phyloP scores from a whole-genome alignment of 2,113 vertebrate genomes.

The Neoarius graeffei region DNA sequence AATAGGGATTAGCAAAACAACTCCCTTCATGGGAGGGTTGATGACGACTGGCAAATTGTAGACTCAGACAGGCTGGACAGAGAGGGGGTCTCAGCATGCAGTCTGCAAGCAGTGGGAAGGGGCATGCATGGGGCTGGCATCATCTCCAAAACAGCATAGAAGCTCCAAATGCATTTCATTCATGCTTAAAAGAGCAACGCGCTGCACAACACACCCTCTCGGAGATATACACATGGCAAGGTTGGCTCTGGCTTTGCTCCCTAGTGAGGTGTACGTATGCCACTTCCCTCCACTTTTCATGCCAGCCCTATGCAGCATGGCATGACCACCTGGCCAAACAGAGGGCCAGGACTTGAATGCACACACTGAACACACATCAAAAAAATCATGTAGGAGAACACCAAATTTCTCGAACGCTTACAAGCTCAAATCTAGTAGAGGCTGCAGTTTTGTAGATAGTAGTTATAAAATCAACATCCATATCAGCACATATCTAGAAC shows the following conservation, averaged over 20 bases:
- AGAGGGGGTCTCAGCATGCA: slow-evolving; percentile 58
- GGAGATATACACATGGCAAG: slow-evolving; percentile 20
- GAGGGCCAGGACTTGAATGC: neutral
- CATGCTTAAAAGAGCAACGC: slow-evolving; percentile 14
- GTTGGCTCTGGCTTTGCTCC: slow-evolving; percentile 25
- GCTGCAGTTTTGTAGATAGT: neutral
- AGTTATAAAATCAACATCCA: neutral
- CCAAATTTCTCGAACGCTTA: neutral
- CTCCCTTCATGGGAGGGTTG: slow-evolving; percentile 57
- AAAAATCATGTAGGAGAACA: neutral
- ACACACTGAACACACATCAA: neutral
- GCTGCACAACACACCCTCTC: slow-evolving; percentile 18
- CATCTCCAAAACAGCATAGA: slow-evolving; percentile 25
- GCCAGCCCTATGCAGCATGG: slow-evolving; percentile 45
- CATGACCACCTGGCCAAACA: slow-evolving; percentile 42
- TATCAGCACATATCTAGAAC: neutral
- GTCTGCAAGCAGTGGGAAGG: slow-evolving; percentile 39
- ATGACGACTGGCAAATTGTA: slow-evolving; percentile 60
- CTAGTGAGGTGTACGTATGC: slow-evolving; percentile 25
- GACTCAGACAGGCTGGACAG: slow-evolving; percentile 67
- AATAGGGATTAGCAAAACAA: slow-evolving; percentile 72
- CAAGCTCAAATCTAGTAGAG: neutral
- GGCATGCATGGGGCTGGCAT: slow-evolving; percentile 36
- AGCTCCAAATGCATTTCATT: slow-evolving; percentile 34
- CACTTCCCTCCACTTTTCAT: slow-evolving; percentile 42